phyloP scores from a whole-genome alignment of 2,113 vertebrate species.

The Odocoileus hemionus region DNA sequence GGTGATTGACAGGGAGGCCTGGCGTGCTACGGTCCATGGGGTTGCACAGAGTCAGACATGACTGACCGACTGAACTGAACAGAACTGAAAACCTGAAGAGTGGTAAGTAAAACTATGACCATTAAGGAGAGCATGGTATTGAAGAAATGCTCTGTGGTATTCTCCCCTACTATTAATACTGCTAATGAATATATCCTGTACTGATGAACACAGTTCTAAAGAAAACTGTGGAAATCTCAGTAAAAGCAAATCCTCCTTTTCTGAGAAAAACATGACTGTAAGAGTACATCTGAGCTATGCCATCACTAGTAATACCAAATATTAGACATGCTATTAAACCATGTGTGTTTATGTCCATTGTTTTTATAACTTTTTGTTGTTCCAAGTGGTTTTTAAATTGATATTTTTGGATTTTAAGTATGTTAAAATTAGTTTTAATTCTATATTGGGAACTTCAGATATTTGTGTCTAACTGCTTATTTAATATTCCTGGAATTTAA shows the following conservation, averaged over 20 bases:
- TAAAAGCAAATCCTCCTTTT: background rate
- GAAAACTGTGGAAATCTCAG: background rate
- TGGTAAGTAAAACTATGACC: background rate
- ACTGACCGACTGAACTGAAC: rapidly evolving
- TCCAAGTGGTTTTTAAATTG: background rate
- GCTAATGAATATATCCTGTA: background rate
- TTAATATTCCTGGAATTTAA: background rate
- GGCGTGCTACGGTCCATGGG: rapidly evolving
- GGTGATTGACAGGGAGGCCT: background rate
- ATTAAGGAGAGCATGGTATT: background rate
- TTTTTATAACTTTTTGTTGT: background rate
- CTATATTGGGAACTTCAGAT: background rate
- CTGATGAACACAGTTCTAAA: background rate
- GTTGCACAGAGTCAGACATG: background rate
- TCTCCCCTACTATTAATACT: background rate
- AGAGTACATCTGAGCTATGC: background rate
- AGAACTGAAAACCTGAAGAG: background rate
- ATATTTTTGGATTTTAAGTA: background rate
- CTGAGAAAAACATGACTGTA: background rate
- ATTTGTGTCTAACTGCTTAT: background rate
- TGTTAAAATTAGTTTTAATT: background rate
- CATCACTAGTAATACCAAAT: background rate
- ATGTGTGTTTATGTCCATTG: background rate
- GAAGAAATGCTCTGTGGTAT: background rate
- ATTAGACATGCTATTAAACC: background rate